These are phyloP conservation scores for Platycnemis pennipes DNA, from an alignment of 2,888 invertebrate genomes.

Conservation along the genomic window DNA sequence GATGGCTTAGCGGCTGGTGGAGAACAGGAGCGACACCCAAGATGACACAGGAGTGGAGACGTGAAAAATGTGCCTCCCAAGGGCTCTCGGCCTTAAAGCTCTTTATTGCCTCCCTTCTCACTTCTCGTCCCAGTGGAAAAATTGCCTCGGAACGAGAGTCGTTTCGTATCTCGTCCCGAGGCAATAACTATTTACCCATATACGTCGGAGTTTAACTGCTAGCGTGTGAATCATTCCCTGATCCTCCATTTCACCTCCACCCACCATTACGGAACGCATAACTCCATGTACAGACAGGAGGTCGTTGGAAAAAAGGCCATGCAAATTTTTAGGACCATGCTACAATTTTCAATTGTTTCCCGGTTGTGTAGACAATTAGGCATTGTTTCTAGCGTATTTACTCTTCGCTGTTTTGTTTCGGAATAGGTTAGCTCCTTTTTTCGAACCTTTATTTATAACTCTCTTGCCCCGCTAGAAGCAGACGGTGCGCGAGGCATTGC, in stretches of 20 bases:
- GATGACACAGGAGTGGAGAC: neutral
- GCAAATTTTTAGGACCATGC: constrained; percentile 4
- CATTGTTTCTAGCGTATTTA: neutral
- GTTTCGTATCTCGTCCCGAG: constrained; percentile 31
- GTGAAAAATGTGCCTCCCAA: neutral
- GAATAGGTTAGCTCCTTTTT: neutral
- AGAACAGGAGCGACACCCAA: neutral
- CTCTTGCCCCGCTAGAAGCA: neutral
- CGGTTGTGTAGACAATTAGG: neutral
- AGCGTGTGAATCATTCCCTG: constrained; percentile 7
- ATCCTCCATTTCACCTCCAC: neutral
- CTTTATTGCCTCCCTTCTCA: neutral
- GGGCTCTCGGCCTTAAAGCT: neutral
- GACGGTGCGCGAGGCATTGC: neutral
- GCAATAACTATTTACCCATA: constrained; percentile 29
- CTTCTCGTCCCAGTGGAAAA: neutral
- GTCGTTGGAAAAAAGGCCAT: constrained; percentile 4
- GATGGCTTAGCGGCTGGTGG: neutral
- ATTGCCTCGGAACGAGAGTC: constrained; percentile 2
- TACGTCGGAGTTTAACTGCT: constrained; percentile 16
- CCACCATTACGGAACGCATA: constrained; percentile 28
- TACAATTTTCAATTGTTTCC: neutral
- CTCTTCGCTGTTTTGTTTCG: neutral
- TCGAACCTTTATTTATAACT: neutral
- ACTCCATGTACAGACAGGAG: constrained; percentile 22